Percentiles rank a stretch among this genome's conserved stretches.
Conservation (phyloP, 2,888 invertebrate genomes). For the Eulithis prunata region DNA sequence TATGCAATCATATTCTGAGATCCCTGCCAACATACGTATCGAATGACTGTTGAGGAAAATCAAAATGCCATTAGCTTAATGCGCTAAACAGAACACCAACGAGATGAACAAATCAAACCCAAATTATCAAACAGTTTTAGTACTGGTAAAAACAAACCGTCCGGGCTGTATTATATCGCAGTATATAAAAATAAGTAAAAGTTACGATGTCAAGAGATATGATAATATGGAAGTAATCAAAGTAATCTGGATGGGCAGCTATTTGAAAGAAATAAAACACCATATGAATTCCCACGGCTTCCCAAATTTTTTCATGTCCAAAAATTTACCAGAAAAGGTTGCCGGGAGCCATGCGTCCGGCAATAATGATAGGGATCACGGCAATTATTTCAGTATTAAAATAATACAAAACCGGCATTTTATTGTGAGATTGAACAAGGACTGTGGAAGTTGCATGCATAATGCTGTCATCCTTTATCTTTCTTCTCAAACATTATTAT, state of each 20-base stretch:
- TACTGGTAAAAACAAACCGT: slow-evolving; percentile 5
- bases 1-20: slow-evolving; percentile 62
- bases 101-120: slow-evolving; percentile 7
- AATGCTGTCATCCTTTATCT: slow-evolving; percentile 57
- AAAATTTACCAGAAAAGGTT: slow-evolving; percentile 54
- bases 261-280: slow-evolving; percentile 59
- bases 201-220: neutral
- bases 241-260: slow-evolving; percentile 54
- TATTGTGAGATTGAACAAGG: slow-evolving; percentile 38
- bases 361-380: slow-evolving; percentile 77
- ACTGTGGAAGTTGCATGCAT: slow-evolving; percentile 58
- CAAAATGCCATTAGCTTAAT: slow-evolving; percentile 35
- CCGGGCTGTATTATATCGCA: neutral
- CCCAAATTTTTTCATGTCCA: slow-evolving; percentile 55
- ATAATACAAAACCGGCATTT: slow-evolving; percentile 51
- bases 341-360: slow-evolving; percentile 73
- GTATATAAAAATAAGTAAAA: neutral
- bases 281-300: slow-evolving; percentile 49
- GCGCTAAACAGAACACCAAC: slow-evolving; percentile 25
- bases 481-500: neutral
- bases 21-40: slow-evolving; percentile 58
- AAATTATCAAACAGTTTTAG: neutral
- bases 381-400: slow-evolving; percentile 72
- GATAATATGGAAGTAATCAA: slow-evolving; percentile 40
- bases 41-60: slow-evolving; percentile 43